phyloP scores from a whole-genome alignment of 2,888 invertebrate species.

The Latheticus oryzae region DNA sequence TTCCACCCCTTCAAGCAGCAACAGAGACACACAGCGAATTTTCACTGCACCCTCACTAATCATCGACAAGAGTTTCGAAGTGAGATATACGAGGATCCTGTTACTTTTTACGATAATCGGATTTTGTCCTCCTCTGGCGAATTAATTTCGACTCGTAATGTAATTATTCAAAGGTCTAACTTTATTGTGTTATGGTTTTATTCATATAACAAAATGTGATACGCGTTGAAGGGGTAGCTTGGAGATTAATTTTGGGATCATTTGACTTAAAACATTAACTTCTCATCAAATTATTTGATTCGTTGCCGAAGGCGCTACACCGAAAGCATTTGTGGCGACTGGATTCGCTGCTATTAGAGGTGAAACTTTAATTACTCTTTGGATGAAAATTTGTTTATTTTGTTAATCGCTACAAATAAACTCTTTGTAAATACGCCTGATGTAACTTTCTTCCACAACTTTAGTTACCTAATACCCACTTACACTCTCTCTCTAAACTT shows the following conservation, averaged over 20 bases:
- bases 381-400: conserved; percentile 35
- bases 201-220: conserved; percentile 41
- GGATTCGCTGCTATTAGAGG: conserved; percentile 17
- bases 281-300: conserved; percentile 40
- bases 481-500: conserved; percentile 21
- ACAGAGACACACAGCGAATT: conserved; percentile 38
- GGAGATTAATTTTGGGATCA: conserved; percentile 39
- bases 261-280: conserved; percentile 41
- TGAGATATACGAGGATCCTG: conserved; percentile 54
- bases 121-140: conserved; percentile 52
- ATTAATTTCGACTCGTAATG: conserved; percentile 54
- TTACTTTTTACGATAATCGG: conserved; percentile 58
- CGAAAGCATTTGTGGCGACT: conserved; percentile 26
- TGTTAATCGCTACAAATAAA: conserved; percentile 29
- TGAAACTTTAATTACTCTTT: conserved; percentile 35
- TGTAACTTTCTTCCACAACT: conserved; percentile 13
- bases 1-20: conserved; percentile 37
- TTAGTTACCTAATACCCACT: conserved; percentile 21
- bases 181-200: conserved; percentile 42
- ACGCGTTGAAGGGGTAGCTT: conserved; percentile 29
- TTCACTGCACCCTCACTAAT: conserved; percentile 52
- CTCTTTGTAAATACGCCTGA: conserved; percentile 20
- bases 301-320: conserved; percentile 27
- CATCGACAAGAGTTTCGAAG: conserved; percentile 54
- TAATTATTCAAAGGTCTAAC: conserved; percentile 47